A percentile compares a stretch with the other conserved stretches of the same genome.
Evolutionary conservation across 2,797 vertebrate genomes (phyloP).

Genomic region (Atherinosoma microstoma): DNA sequence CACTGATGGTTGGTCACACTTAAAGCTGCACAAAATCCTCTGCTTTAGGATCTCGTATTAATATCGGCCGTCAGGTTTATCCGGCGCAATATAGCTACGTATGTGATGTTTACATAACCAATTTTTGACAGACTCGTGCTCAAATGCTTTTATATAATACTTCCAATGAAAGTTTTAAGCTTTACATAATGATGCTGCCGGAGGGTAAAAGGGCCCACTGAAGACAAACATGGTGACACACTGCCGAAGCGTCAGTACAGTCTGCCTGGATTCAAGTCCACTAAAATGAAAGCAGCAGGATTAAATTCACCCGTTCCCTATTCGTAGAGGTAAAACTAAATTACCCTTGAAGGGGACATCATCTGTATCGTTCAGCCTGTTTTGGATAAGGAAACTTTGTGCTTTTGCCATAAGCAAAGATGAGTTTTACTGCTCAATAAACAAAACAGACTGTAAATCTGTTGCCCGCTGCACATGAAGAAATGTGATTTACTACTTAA

Average conservation of each 20-base stretch:
- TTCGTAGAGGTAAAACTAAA: slow-evolving; percentile 24
- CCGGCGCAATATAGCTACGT: not conserved
- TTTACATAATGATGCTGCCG: slow-evolving; percentile 57
- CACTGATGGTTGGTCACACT: slow-evolving; percentile 3
- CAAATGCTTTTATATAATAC: slow-evolving; percentile 62
- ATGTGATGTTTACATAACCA: slow-evolving; percentile 58
- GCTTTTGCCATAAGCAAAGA: not conserved
- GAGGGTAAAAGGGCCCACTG: slow-evolving; percentile 20
- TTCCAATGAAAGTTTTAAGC: slow-evolving; percentile 39
- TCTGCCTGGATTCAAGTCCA: slow-evolving; percentile 34
- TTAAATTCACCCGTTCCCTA: slow-evolving; percentile 20
- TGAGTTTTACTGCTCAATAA: slow-evolving; percentile 6
- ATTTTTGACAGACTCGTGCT: slow-evolving; percentile 53
- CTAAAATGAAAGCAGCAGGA: slow-evolving; percentile 27
- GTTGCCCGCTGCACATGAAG: not conserved
- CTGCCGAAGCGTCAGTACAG: slow-evolving; percentile 7
- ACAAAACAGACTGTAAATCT: slow-evolving; percentile 18
- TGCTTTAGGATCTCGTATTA: not conserved
- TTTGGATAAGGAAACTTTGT: not conserved
- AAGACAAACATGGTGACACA: slow-evolving; percentile 31
- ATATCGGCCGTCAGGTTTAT: not conserved
- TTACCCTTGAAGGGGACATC: slow-evolving; percentile 18
- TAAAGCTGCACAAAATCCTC: slow-evolving; percentile 2
- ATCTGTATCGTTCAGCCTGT: not conserved
- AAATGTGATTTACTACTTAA: not conserved